A percentile compares a stretch with the other conserved stretches of the same genome.
phyloP scores from a whole-genome alignment of 1,140 invertebrate species.

The Pantala flavescens region DNA sequence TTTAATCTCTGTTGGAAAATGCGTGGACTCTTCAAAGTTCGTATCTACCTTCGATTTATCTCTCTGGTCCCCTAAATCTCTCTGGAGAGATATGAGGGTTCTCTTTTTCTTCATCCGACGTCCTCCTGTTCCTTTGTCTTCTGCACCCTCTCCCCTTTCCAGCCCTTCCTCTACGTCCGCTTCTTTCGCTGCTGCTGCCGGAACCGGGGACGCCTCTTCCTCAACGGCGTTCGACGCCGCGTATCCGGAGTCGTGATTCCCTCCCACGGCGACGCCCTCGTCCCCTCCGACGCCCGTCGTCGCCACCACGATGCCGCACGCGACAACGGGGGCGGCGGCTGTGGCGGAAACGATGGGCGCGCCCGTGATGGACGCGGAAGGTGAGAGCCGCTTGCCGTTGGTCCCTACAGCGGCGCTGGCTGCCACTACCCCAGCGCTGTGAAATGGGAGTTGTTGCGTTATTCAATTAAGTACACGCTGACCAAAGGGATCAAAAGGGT shows the following conservation, averaged over 20 bases:
- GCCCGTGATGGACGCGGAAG: background rate
- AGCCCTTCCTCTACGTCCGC: background rate
- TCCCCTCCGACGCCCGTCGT: slow-evolving; percentile 40
- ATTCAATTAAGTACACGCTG: too few species aligned
- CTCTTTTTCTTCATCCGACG: background rate
- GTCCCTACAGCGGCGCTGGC: background rate
- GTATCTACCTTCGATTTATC: slow-evolving; percentile 19
- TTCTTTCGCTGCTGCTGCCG: background rate
- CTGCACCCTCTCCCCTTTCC: background rate
- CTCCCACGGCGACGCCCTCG: slow-evolving; percentile 50
- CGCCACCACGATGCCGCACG: slow-evolving; percentile 39
- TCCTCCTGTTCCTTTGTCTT: background rate
- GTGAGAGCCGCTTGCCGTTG: background rate
- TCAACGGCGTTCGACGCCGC: slow-evolving; percentile 48
- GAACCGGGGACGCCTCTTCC: slow-evolving; percentile 21
- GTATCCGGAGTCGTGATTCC: slow-evolving; percentile 70
- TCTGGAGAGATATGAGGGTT: background rate
- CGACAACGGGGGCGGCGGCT: slow-evolving; percentile 11
- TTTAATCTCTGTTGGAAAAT: too few species aligned
- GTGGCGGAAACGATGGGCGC: slow-evolving; percentile 17
- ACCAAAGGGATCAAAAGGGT: too few species aligned
- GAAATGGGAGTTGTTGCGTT: too few species aligned
- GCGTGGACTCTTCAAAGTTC: too few species aligned
- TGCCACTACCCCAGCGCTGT: background rate
- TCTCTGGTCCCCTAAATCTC: background rate